Conservation (phyloP, 2,888 invertebrate genomes). For the Spisula solida region DNA sequence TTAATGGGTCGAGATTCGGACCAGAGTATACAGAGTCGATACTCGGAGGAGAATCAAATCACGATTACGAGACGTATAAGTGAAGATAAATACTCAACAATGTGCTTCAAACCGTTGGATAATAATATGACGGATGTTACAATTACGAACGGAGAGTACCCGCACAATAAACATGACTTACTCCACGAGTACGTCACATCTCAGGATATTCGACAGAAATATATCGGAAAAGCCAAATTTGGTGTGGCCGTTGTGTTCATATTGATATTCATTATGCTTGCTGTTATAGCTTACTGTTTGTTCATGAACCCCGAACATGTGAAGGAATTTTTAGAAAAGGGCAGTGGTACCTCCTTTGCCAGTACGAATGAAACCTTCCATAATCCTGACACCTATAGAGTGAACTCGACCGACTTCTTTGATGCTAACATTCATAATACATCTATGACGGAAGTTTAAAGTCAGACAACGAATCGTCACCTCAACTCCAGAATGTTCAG, state of each 20-base stretch:
- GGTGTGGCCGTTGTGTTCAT: constrained; percentile 45
- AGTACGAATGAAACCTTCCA: neutral
- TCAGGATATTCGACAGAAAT: constrained; percentile 38
- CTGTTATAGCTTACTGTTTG: constrained; percentile 36
- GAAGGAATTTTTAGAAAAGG: neutral
- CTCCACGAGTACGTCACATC: constrained; percentile 13
- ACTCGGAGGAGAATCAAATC: constrained; percentile 41
- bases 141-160: constrained; percentile 39
- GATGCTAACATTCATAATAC: neutral
- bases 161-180: neutral
- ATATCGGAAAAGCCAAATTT: constrained; percentile 42
- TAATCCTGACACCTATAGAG: neutral
- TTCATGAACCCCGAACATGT: neutral
- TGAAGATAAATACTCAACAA: constrained; percentile 46
- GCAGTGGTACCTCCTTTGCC: neutral
- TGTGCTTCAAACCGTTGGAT: constrained; percentile 51
- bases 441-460: too few species aligned
- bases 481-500: too few species aligned
- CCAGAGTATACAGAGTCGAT: neutral
- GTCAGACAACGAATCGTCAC: too few species aligned
- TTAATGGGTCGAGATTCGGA: neutral
- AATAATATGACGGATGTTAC: constrained; percentile 47
- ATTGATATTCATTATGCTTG: constrained; percentile 51
- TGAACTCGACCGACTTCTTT: neutral
- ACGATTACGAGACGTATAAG: constrained; percentile 46